Conservation (phyloP, 2,888 invertebrate species). For the Pammene fasciana region DNA sequence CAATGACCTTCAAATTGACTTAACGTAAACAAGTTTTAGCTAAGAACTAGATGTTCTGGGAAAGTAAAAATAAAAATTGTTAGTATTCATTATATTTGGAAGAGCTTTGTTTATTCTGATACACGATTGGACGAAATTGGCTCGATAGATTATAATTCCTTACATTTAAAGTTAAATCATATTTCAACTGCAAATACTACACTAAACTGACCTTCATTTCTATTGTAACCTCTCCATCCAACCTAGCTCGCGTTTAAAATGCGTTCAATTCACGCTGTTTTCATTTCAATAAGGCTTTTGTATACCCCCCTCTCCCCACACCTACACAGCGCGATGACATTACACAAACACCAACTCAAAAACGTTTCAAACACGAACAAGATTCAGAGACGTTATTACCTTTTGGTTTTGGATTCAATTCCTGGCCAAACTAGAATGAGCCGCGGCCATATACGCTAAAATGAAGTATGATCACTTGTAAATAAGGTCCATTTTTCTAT, state of each 20-base stretch:
- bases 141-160: too few relatives aligned
- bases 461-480: accelerated
- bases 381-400: background rate
- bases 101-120: too few relatives aligned
- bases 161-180: background rate
- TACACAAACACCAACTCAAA: background rate
- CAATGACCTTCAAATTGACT: too few relatives aligned
- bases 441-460: background rate
- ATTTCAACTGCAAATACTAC: background rate
- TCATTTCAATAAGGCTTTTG: constrained; percentile 28
- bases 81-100: too few relatives aligned
- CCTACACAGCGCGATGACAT: constrained; percentile 2
- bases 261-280: constrained; percentile 23
- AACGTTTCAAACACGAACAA: background rate
- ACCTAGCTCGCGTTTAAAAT: background rate
- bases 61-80: too few relatives aligned
- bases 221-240: background rate
- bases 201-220: background rate
- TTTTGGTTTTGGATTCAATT: background rate
- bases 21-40: too few relatives aligned
- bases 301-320: background rate
- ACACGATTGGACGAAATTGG: too few relatives aligned
- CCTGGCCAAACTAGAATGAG: background rate
- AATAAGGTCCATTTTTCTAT: background rate
- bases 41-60: too few relatives aligned